Percentiles rank a stretch among this genome's conserved stretches.
Evolutionary conservation across 2,888 invertebrate species (phyloP).

Genomic region (Brassicogethes aeneus): DNA sequence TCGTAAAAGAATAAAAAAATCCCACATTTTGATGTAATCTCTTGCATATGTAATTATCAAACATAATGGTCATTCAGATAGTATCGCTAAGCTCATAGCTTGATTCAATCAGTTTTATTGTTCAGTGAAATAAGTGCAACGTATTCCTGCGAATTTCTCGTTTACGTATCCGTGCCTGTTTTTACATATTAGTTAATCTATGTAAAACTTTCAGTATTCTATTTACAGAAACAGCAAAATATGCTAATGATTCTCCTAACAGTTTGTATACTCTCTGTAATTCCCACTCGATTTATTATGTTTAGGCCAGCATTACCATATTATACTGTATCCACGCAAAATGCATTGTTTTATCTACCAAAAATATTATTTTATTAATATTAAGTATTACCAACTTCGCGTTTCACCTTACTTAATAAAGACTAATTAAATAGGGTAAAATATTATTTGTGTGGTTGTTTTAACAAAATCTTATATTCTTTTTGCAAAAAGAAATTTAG

Average conservation of each 20-base stretch:
- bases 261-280: conserved; percentile 13
- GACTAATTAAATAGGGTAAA: too few relatives aligned
- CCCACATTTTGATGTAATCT: background rate
- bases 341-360: background rate
- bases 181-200: background rate
- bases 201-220: conserved; percentile 8
- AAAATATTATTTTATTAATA: too few relatives aligned
- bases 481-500: too few relatives aligned
- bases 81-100: too few relatives aligned
- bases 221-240: conserved; percentile 12
- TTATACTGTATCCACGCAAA: conserved; percentile 3
- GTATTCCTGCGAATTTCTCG: conserved; percentile 2
- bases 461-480: too few relatives aligned
- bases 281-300: conserved; percentile 15
- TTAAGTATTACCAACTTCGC: too few relatives aligned
- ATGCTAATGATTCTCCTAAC: conserved; percentile 13
- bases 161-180: background rate
- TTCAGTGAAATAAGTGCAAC: too few relatives aligned
- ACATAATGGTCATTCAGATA: background rate
- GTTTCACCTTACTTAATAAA: too few relatives aligned
- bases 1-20: too few relatives aligned
- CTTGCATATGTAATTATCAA: background rate
- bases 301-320: conserved; percentile 12
- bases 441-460: too few relatives aligned
- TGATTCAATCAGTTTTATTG: too few relatives aligned